A percentile compares a stretch with the other conserved stretches of the same genome.
phyloP scores from a whole-genome alignment of 2,797 vertebrate genomes.

The Danio albolineatus region DNA sequence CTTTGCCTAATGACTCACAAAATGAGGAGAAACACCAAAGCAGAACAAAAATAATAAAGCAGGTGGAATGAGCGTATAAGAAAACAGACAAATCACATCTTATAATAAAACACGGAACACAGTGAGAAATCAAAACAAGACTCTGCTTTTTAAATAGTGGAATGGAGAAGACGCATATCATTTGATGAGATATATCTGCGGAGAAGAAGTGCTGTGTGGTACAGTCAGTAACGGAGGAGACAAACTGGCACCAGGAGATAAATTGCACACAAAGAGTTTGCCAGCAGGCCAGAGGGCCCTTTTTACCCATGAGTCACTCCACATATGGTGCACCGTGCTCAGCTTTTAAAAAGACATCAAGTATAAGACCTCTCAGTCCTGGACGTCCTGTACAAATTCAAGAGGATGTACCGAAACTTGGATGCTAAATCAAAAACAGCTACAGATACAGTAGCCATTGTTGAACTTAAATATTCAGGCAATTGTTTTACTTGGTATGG shows the following conservation, averaged over 20 bases:
- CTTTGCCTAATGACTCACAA: slow-evolving; percentile 52
- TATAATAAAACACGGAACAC: slow-evolving; percentile 11
- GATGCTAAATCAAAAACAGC: not conserved
- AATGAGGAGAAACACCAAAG: slow-evolving; percentile 45
- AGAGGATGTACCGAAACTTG: not conserved
- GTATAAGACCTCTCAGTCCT: not conserved
- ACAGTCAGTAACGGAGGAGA: slow-evolving; percentile 13
- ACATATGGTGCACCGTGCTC: slow-evolving; percentile 47
- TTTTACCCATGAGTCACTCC: slow-evolving; percentile 46
- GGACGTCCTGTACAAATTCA: not conserved
- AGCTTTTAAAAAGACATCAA: slow-evolving; percentile 28
- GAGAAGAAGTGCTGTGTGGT: slow-evolving; percentile 3
- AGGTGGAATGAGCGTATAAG: slow-evolving; percentile 31
- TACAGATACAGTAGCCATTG: too few relatives aligned
- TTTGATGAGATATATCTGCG: not conserved
- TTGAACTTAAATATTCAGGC: not conserved
- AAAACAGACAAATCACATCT: not conserved
- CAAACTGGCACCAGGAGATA: slow-evolving; percentile 35
- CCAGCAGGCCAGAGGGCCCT: slow-evolving; percentile 39
- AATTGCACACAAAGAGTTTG: slow-evolving; percentile 35
- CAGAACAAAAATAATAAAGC: slow-evolving; percentile 34
- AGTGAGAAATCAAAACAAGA: not conserved
- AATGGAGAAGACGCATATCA: slow-evolving; percentile 22
- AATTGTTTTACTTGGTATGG: not conserved
- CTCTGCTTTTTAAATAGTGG: not conserved